These are phyloP conservation scores for Melieria omissa DNA, from an alignment of 2,888 invertebrate species.

Conservation along the genomic window DNA sequence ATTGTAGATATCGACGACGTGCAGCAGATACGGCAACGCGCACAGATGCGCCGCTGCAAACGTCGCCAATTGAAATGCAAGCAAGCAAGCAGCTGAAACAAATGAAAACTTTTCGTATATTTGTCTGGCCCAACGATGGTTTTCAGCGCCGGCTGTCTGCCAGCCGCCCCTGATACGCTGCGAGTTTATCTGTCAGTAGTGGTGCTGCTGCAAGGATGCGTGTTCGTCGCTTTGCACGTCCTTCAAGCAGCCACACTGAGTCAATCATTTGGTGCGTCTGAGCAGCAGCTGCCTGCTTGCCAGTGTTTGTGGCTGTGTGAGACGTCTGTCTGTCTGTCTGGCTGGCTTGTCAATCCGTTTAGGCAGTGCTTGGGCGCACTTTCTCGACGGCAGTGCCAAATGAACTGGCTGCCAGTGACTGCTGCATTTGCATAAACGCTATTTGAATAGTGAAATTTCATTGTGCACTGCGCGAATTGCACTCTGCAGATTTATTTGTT, in stretches of 20 bases:
- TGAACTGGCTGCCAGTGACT: not conserved
- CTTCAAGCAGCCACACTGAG: too few relatives aligned
- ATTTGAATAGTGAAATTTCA: conserved; percentile 34
- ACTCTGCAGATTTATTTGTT: conserved; percentile 20
- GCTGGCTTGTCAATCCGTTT: too few relatives aligned
- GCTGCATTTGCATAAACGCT: conserved; percentile 36
- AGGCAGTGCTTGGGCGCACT: conserved; percentile 8
- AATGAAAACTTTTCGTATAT: conserved; percentile 31
- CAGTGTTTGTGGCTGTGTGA: too few relatives aligned
- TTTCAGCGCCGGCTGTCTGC: too few relatives aligned
- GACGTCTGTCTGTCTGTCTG: too few relatives aligned
- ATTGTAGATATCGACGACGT: not conserved
- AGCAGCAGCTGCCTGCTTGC: too few relatives aligned
- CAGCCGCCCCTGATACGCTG: not conserved
- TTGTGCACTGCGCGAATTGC: conserved; percentile 12
- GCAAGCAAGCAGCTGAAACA: not conserved
- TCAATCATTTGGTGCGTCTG: too few relatives aligned
- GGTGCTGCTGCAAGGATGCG: not conserved
- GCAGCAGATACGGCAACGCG: not conserved
- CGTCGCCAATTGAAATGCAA: not conserved
- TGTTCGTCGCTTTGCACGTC: not conserved
- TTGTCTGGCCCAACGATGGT: conserved; percentile 15
- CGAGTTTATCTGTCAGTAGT: not conserved
- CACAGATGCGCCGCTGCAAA: not conserved
- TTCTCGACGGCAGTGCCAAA: too few relatives aligned